Base-by-base conservation (phyloP, 2,113 vertebrate genomes). In the Brienomyrus longianalis region DNA sequence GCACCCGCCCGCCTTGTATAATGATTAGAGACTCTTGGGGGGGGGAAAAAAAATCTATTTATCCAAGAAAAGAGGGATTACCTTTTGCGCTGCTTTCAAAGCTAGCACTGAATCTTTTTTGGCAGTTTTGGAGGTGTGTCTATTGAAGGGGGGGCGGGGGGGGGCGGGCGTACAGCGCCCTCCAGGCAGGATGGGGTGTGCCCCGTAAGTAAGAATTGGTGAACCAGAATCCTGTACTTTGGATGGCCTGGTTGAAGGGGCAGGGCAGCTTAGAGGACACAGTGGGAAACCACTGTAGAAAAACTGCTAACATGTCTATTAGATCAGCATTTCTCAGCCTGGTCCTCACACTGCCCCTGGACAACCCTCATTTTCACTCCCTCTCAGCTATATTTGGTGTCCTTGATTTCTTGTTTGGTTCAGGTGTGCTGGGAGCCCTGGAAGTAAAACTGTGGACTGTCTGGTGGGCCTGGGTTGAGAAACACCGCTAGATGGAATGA, bases 31-130 rank as follows among this genome's bases (percentile, higher is more conserved):
- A 51, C 39, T 39, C 39, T 39, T 39, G 39, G 39, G 39, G 8
- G 21, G 1, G 27, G 31, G 35, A 43, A 48, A 70, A 47, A 31
- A n/a, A 83, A 84, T 89, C 80, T 89, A 62, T 89, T 89, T 89
- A 89, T 80, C 50, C 39, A 5, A 62, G 80, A n/a, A 89, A 89
- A 84, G 66, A 85, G 39, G 80, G 80, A 85, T 90, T 89, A 39
- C 54, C 54, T 86, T 2, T 89, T 56, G 27, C 21, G 19, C 52
- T 52, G n/a, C 13, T 84, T 3, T 89, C 43, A 15, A n/a, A 48
- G 52, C 11, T 62, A 85, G 56, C 80, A 50, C 13, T 1, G 52
- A 59, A 85, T 35, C 47, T 85, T 50, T 83, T 74, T 66, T 70
- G 17, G 27, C 43, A 7, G 17, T 27, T 90, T 23, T 50, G 89